Evolutionary conservation across 2,888 invertebrate genomes (phyloP).

Genomic region (Galeruca laticollis): DNA sequence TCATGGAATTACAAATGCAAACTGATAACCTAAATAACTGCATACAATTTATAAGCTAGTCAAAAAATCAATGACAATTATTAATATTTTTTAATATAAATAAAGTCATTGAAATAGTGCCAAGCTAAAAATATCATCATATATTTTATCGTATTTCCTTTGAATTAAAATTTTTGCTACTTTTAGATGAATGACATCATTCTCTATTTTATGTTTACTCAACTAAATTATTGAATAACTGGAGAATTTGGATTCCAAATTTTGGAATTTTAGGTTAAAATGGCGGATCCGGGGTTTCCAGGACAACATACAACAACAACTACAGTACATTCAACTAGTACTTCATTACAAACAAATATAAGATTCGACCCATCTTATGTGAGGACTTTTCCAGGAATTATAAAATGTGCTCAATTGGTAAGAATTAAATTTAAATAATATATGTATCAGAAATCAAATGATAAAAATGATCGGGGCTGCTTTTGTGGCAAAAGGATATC

Average conservation of each 20-base stretch:
- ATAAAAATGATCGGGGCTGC: too few relatives aligned
- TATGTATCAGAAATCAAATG: too few relatives aligned
- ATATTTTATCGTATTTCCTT: neutral
- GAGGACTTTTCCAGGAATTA: constrained; percentile 78
- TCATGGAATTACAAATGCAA: neutral
- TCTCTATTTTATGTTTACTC: constrained; percentile 9
- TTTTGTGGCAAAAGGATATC: too few relatives aligned
- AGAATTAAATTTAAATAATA: constrained; percentile 62
- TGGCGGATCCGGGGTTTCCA: constrained; percentile 77
- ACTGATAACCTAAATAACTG: constrained; percentile 5
- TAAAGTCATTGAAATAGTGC: neutral
- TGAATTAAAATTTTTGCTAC: neutral
- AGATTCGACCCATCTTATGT: constrained; percentile 81
- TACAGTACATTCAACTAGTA: constrained; percentile 76
- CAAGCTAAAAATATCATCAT: neutral
- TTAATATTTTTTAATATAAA: neutral
- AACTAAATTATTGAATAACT: constrained; percentile 8
- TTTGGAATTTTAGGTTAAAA: constrained; percentile 47
- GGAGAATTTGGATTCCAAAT: neutral
- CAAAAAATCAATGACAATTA: constrained; percentile 7
- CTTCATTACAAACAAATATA: constrained; percentile 79
- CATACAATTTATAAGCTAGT: neutral
- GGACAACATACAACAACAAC: constrained; percentile 79
- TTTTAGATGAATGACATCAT: constrained; percentile 20
- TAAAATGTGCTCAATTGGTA: constrained; percentile 83